Conservation (phyloP, 2,797 vertebrate genomes). For the Melanogrammus aeglefinus region DNA sequence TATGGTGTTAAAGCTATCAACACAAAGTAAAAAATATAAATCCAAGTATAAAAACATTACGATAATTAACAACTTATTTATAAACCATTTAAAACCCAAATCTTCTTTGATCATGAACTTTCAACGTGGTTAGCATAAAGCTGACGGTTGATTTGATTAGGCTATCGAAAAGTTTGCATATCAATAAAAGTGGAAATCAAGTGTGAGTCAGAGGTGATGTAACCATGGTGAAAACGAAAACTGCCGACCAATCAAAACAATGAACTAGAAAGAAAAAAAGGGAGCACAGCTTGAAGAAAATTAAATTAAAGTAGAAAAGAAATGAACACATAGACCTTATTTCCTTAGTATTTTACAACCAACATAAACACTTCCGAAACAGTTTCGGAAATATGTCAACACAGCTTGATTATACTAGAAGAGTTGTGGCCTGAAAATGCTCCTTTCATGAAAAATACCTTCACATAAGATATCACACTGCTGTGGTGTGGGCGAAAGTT, state of each 20-base stretch:
- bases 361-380: background rate
- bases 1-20: background rate
- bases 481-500: background rate
- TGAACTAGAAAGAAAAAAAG: background rate
- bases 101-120: background rate
- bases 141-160: no score
- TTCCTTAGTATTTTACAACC: background rate
- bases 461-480: background rate
- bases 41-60: background rate
- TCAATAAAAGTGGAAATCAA: background rate
- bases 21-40: background rate
- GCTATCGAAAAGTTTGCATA: no score
- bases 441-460: background rate
- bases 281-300: background rate
- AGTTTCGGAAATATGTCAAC: background rate
- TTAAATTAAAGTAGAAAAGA: conserved; percentile 30
- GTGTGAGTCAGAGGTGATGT: background rate
- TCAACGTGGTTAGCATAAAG: background rate
- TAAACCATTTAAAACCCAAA: background rate
- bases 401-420: background rate
- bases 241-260: background rate
- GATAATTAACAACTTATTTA: background rate
- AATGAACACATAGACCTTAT: conserved; percentile 31
- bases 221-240: background rate
- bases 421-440: background rate